phyloP scores from a whole-genome alignment of 2,113 vertebrate genomes.

The Heterotis niloticus region DNA sequence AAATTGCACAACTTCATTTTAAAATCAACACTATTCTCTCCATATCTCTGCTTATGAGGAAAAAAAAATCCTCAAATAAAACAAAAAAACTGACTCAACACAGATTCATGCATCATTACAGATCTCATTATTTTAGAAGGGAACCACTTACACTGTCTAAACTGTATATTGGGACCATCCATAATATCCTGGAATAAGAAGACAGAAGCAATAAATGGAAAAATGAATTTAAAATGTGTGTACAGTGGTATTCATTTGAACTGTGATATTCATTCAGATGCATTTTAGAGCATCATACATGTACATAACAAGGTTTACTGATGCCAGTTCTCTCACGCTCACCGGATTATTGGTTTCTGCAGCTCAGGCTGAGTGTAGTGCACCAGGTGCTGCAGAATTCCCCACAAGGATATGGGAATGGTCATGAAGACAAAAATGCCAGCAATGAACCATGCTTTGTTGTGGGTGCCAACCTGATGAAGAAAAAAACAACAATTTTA shows the following conservation, averaged over 20 bases:
- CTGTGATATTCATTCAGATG: too few species aligned
- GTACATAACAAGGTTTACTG: too few species aligned
- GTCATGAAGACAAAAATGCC: slow-evolving; percentile 96
- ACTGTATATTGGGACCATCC: slow-evolving; percentile 99
- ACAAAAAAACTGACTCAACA: too few species aligned
- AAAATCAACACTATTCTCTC: not conserved
- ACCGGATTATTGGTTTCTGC: slow-evolving; percentile 98
- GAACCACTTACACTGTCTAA: slow-evolving; percentile 90
- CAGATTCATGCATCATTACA: not conserved
- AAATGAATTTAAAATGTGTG: not conserved
- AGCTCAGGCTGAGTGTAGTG: slow-evolving; percentile 95
- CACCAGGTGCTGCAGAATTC: slow-evolving; percentile 91
- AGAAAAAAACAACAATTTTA: slow-evolving; percentile 14
- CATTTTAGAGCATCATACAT: too few species aligned
- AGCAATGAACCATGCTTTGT: slow-evolving; percentile 95
- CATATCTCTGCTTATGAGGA: not conserved
- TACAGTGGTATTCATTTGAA: too few species aligned
- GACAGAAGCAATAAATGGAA: not conserved
- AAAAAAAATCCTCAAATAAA: too few species aligned
- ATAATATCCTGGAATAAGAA: slow-evolving; percentile 80
- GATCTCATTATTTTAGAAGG: slow-evolving; percentile 22
- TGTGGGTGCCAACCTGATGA: slow-evolving; percentile 82
- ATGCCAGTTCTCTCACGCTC: slow-evolving; percentile 25
- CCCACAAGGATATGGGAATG: slow-evolving; percentile 93
- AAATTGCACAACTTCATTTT: too few species aligned